Percentiles rank a stretch among this genome's conserved stretches.
These are phyloP conservation scores for Nemotelus nigrinus DNA, from an alignment of 2,888 invertebrate species.

Conservation along the genomic window DNA sequence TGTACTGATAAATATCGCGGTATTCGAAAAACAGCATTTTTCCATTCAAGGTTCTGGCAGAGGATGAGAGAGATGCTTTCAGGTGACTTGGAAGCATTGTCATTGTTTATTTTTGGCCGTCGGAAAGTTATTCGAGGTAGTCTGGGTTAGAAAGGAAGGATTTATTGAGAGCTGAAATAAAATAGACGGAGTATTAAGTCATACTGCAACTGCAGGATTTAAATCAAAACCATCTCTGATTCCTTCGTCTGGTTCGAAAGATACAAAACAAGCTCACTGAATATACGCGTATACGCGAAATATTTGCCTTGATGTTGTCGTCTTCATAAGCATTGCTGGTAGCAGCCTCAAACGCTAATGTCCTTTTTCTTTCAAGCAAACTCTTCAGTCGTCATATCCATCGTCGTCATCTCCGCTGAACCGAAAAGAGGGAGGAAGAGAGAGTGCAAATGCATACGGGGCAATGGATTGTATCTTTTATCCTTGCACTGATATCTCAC, in stretches of 20 bases:
- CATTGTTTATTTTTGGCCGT: constrained; percentile 38
- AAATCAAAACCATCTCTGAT: background rate
- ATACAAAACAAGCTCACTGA: background rate
- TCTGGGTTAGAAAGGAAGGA: background rate
- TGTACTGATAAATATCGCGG: constrained; percentile 27
- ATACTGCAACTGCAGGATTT: background rate
- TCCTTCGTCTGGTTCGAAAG: background rate
- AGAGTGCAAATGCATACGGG: no score
- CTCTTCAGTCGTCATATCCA: no score
- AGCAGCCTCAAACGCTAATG: background rate
- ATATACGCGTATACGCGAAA: constrained; percentile 17
- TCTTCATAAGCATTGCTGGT: background rate
- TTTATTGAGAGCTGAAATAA: background rate
- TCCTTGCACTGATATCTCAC: background rate
- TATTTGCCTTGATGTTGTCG: constrained; percentile 33
- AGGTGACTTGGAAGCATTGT: constrained; percentile 33
- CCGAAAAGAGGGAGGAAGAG: no score
- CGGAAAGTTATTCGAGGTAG: constrained; percentile 23
- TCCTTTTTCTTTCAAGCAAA: constrained; percentile 15
- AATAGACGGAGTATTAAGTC: background rate
- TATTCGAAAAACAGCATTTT: constrained; percentile 32
- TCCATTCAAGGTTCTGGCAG: background rate
- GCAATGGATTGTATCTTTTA: no score
- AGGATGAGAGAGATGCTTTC: constrained; percentile 6
- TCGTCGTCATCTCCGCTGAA: no score